Evolutionary conservation across 2,797 vertebrate genomes (phyloP).

Genomic region (Pangasius sanitwongsei): DNA sequence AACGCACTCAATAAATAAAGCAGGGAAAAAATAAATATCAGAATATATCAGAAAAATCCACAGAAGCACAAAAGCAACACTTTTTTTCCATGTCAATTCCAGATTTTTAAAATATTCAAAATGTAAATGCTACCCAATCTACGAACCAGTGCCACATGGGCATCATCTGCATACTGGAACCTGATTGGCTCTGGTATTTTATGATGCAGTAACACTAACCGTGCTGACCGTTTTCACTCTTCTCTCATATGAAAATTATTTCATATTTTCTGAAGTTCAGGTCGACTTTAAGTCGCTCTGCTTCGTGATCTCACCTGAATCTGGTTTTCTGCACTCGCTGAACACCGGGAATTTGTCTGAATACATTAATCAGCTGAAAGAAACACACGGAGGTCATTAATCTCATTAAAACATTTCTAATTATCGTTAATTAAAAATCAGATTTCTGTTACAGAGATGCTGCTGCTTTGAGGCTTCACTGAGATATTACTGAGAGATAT

Average conservation of each 20-base stretch:
- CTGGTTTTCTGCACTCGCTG: constrained; percentile 86
- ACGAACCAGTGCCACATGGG: neutral
- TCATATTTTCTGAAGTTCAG: neutral
- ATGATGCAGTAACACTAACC: neutral
- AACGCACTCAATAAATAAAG: constrained; percentile 49
- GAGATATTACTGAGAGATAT: neutral
- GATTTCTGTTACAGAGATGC: neutral
- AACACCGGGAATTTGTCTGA: constrained; percentile 82
- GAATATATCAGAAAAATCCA: neutral
- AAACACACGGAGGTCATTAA: neutral
- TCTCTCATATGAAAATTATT: neutral
- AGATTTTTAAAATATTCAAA: neutral
- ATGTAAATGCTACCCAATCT: too few relatives aligned
- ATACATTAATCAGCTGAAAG: constrained; percentile 86
- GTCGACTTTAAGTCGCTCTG: neutral
- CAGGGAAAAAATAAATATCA: neutral
- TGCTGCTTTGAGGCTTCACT: neutral
- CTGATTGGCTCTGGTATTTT: neutral
- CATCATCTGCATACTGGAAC: neutral
- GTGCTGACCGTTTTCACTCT: neutral
- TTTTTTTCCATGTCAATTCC: neutral
- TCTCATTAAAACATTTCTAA: neutral
- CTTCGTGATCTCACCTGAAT: constrained; percentile 83
- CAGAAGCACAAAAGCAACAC: neutral
- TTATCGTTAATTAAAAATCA: neutral